These are phyloP conservation scores for Fissipunctia ypsillon DNA, from an alignment of 2,888 invertebrate genomes.

Conservation along the genomic window DNA sequence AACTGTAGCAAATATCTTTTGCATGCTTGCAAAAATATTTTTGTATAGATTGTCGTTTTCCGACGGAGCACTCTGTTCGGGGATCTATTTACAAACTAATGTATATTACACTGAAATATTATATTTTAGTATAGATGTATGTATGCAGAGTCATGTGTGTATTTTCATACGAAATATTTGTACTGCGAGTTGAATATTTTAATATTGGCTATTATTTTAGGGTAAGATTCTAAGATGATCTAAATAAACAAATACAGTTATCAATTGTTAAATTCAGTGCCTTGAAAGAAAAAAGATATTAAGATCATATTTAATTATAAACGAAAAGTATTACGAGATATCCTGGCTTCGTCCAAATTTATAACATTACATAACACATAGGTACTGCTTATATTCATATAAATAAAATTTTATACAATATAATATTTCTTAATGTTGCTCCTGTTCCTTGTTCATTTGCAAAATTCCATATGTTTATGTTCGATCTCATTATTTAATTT, in stretches of 20 bases:
- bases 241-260: slow-evolving; percentile 84
- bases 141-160: slow-evolving; percentile 88
- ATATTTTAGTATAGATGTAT: slow-evolving; percentile 88
- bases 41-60: slow-evolving; percentile 86
- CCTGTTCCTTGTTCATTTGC: slow-evolving; percentile 78
- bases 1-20: slow-evolving; percentile 78
- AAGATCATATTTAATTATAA: slow-evolving; percentile 81
- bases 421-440: slow-evolving; percentile 68
- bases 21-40: slow-evolving; percentile 83
- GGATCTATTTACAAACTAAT: slow-evolving; percentile 88
- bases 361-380: slow-evolving; percentile 68
- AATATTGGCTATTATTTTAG: slow-evolving; percentile 89
- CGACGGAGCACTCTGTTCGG: slow-evolving; percentile 76
- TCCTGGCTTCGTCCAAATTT: slow-evolving; percentile 79
- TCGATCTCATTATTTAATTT: slow-evolving; percentile 91
- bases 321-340: slow-evolving; percentile 77
- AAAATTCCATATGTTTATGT: slow-evolving; percentile 88
- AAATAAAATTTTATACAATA: slow-evolving; percentile 67
- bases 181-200: slow-evolving; percentile 87
- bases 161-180: slow-evolving; percentile 89
- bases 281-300: slow-evolving; percentile 85
- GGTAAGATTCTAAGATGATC: slow-evolving; percentile 84
- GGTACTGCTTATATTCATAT: slow-evolving; percentile 72
- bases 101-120: slow-evolving; percentile 86
- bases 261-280: slow-evolving; percentile 88